Evolutionary conservation across 2,888 invertebrate genomes (phyloP).

Genomic region (Willowsia nigromaculata): DNA sequence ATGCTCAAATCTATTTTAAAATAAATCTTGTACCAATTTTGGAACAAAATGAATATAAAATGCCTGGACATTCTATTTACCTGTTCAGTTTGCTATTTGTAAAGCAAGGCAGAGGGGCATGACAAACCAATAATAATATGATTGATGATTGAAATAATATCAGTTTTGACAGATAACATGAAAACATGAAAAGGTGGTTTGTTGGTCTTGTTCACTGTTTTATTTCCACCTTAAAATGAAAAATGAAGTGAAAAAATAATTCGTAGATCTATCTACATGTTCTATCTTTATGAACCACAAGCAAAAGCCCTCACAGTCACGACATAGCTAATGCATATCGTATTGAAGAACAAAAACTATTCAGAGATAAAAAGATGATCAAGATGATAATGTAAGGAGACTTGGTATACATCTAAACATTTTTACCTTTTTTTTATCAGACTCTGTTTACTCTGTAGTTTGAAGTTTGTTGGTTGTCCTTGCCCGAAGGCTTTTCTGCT

Average conservation of each 20-base stretch:
- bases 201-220: background rate
- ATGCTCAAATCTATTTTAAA: too few relatives aligned
- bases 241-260: background rate
- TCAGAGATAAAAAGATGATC: background rate
- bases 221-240: background rate
- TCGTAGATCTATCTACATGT: background rate
- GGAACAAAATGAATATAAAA: too few relatives aligned
- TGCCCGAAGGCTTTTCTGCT: constrained; percentile 61
- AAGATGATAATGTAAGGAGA: background rate
- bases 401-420: background rate
- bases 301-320: constrained; percentile 25
- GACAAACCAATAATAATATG: background rate
- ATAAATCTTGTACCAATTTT: too few relatives aligned
- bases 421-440: background rate
- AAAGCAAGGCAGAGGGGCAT: background rate
- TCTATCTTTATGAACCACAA: constrained; percentile 17
- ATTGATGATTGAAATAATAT: background rate
- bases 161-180: background rate
- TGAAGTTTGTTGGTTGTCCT: constrained; percentile 46
- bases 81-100: background rate
- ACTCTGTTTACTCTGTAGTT: background rate
- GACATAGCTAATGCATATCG: background rate
- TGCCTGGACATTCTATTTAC: background rate
- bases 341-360: background rate
- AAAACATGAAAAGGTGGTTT: background rate